phyloP scores from a whole-genome alignment of 2,888 invertebrate genomes.

The Atethmia centrago region DNA sequence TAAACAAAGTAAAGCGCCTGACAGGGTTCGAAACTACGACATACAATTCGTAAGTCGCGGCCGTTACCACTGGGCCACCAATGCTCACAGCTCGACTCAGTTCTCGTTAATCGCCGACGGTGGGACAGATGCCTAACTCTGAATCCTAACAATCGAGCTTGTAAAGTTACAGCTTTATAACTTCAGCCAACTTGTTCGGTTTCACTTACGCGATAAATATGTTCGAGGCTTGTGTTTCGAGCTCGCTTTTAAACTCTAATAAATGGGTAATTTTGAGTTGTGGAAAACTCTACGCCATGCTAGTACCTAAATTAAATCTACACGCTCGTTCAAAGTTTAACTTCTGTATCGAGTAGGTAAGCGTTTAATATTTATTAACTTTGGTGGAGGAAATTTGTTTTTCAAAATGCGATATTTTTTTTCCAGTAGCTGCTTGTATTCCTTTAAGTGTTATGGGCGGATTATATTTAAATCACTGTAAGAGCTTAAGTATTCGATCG shows the following conservation, averaged over 20 bases:
- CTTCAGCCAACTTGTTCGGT: slow-evolving; percentile 71
- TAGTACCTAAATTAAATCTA: neutral
- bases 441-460: neutral
- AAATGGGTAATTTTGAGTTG: slow-evolving; percentile 42
- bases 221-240: slow-evolving; percentile 49
- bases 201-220: slow-evolving; percentile 66
- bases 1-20: too few relatives aligned
- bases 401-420: neutral
- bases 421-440: neutral
- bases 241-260: slow-evolving; percentile 36
- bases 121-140: slow-evolving; percentile 56
- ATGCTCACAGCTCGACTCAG: neutral
- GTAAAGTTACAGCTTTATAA: slow-evolving; percentile 74
- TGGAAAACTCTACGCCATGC: slow-evolving; percentile 16
- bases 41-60: too few relatives aligned
- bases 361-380: too few relatives aligned
- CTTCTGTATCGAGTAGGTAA: neutral
- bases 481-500: neutral
- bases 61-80: too few relatives aligned
- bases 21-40: too few relatives aligned
- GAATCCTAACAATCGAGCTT: slow-evolving; percentile 79
- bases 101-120: neutral
- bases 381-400: too few relatives aligned
- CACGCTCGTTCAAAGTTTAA: slow-evolving; percentile 12
- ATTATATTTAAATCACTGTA: neutral